Conservation (phyloP, 2,113 vertebrate species). For the Callospermophilus lateralis region DNA sequence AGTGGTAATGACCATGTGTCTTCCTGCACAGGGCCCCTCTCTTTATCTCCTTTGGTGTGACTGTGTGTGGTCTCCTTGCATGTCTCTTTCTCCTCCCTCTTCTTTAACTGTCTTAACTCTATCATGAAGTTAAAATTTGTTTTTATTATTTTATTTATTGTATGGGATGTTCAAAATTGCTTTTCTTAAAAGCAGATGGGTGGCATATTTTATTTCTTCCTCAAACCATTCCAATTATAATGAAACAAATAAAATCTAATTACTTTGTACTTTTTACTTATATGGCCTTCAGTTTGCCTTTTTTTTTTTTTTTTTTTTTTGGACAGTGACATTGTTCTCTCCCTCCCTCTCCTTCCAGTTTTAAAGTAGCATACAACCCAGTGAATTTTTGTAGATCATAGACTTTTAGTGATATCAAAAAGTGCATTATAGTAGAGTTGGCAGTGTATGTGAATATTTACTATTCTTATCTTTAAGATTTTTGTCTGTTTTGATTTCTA, state of each 20-base stretch:
- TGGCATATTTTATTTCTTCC: conserved; percentile 20
- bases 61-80: conserved; percentile 58
- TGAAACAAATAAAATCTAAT: conserved; percentile 44
- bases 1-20: background rate
- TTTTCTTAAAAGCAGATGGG: conserved; percentile 36
- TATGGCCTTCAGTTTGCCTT: background rate
- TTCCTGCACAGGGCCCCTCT: background rate
- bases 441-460: background rate
- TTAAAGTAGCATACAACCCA: background rate
- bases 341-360: background rate
- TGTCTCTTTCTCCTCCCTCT: conserved; percentile 39
- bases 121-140: conserved; percentile 44
- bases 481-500: conserved; percentile 26
- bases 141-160: conserved; percentile 70
- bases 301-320: background rate
- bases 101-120: conserved; percentile 54
- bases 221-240: background rate
- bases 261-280: conserved; percentile 34
- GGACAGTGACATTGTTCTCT: background rate
- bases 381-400: conserved; percentile 1
- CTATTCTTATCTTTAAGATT: background rate
- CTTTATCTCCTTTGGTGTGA: conserved; percentile 2
- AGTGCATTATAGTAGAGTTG: background rate
- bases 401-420: background rate
- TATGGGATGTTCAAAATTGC: conserved; percentile 17